Base-by-base conservation (phyloP, 2,888 invertebrate genomes). In the Heteromyza rotundicornis region DNA sequence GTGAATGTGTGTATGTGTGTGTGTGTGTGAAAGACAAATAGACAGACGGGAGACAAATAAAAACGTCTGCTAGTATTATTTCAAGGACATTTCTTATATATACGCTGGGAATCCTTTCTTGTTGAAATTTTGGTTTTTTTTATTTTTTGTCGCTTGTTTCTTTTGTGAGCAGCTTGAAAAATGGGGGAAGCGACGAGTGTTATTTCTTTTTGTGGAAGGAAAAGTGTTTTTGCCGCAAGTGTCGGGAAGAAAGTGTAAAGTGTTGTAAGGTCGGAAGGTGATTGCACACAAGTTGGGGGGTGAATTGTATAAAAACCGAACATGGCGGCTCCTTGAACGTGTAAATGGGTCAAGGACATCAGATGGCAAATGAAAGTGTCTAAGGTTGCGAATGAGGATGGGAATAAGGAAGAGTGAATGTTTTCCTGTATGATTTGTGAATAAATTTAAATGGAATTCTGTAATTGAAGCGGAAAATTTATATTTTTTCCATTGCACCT, bases 51-150 rank as follows among this genome's bases (percentile, higher is more conserved):
- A 63, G 63, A 64, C 63, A 62, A 65, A 66, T 62, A 62, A 65
- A 63, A 68, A 62, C 60, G 68, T 63, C 64, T 66, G 63, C 58
- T 58, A 65, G 60, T 54, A 54, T 8, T 12, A 27, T 66, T 68
- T 66, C 68, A 68, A 66, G 68, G 66, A 68, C 68, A 66, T 63
- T 57, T 50, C 63, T 63, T 62, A 47, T 19, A 20, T 62, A 47
- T 19, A 20, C 7, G 47, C 17, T 47, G 17, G 5, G 40, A n/a
- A n/a, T n/a, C n/a, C n/a, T n/a, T n/a, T n/a, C n/a, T n/a, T n/a
- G n/a, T n/a, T n/a, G 17, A 14, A 19, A 3, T 17, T 47, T 20
- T 19, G 14, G 3, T 47, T 47, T 17, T 47, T 5, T 47, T 20
- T 14, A 20, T 17, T 47, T 47, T 40, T 40, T 40, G 40, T 40